Percentiles rank a stretch among this genome's conserved stretches.
These are phyloP conservation scores for Felis catus DNA, from an alignment of 2,113 vertebrate species.

Conservation along the genomic window F.catus_Fca126_mat1.0 CM031423.1:15330501-15331000, in stretches of 20 bases:
- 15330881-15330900: neutral
- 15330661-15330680: neutral
- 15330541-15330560: neutral
- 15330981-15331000: neutral
- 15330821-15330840: neutral
- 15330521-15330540: neutral
- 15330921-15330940: neutral
- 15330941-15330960: neutral
- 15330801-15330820: neutral
- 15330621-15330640: neutral
- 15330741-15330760: neutral
- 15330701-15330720: neutral
- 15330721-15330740: neutral
- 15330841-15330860: neutral
- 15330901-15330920: neutral
- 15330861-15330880: constrained; percentile 25
- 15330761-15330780: constrained; percentile 44
- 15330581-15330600: neutral
- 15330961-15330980: neutral
- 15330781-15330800: neutral
- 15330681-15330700: neutral
- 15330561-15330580: neutral
- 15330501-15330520: neutral
- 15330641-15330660: neutral
- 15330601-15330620: neutral